Percentiles rank a stretch among this genome's conserved stretches.
These are phyloP conservation scores for Cyaniris semiargus DNA, from an alignment of 2,888 invertebrate species.

Conservation along the genomic window DNA sequence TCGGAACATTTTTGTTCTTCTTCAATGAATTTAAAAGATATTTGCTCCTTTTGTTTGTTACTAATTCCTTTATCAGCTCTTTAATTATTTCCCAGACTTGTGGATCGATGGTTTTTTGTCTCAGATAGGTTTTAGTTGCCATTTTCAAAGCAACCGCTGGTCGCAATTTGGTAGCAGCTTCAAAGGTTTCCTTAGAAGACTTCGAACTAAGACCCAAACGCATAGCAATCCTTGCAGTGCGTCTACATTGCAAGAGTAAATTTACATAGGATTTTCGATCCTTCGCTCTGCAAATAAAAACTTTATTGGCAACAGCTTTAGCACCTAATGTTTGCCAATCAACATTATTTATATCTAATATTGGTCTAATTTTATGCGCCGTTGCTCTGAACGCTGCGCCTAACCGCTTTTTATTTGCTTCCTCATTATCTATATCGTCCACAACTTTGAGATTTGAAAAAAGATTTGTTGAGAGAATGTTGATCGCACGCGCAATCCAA, in stretches of 20 bases:
- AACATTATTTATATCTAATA: slow-evolving; percentile 46
- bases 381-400: slow-evolving; percentile 51
- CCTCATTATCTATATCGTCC: slow-evolving; percentile 36
- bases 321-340: slow-evolving; percentile 53
- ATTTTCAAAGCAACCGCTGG: slow-evolving; percentile 51
- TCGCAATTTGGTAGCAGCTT: slow-evolving; percentile 44
- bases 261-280: slow-evolving; percentile 45
- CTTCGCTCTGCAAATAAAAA: slow-evolving; percentile 46
- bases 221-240: slow-evolving; percentile 50
- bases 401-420: slow-evolving; percentile 39
- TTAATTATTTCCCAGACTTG: slow-evolving; percentile 55
- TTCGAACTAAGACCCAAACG: slow-evolving; percentile 48
- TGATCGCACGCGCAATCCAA: slow-evolving; percentile 43
- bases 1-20: slow-evolving; percentile 46
- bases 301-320: slow-evolving; percentile 54
- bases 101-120: slow-evolving; percentile 42
- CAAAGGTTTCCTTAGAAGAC: slow-evolving; percentile 44
- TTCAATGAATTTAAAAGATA: slow-evolving; percentile 33
- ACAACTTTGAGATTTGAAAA: slow-evolving; percentile 38
- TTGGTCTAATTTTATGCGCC: slow-evolving; percentile 51
- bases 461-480: slow-evolving; percentile 38
- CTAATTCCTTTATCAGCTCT: slow-evolving; percentile 46
- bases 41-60: slow-evolving; percentile 40
- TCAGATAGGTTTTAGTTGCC: slow-evolving; percentile 47
- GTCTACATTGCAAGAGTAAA: slow-evolving; percentile 48